These are phyloP conservation scores for Portunus trituberculatus DNA, from an alignment of 1,140 invertebrate species.

Conservation along the genomic window DNA sequence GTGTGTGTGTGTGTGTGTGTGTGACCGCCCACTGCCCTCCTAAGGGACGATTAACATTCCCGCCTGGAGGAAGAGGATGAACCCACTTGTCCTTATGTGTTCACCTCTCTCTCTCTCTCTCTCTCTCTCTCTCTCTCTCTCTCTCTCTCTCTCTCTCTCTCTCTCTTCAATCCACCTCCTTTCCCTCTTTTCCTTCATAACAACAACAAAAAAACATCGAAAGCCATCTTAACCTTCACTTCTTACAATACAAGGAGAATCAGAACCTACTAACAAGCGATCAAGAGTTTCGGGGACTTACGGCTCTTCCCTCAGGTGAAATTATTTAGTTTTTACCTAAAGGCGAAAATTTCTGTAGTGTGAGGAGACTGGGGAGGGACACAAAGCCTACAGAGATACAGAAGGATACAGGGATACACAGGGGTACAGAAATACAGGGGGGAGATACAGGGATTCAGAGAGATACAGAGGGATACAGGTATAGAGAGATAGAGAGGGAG, in stretches of 20 bases:
- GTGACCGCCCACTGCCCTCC: background rate
- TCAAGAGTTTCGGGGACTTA: no score
- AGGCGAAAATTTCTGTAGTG: no score
- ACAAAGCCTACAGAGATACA: no score
- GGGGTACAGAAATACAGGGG: no score
- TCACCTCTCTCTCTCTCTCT: slow-evolving; percentile 44
- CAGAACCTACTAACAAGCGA: no score
- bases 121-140: slow-evolving; percentile 50
- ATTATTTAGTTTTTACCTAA: no score
- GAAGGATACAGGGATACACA: background rate
- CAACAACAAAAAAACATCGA: no score
- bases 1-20: slow-evolving; percentile 37
- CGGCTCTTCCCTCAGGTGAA: no score
- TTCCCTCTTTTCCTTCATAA: background rate
- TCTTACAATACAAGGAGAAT: no score
- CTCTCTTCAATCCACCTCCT: slow-evolving; percentile 15
- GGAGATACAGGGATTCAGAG: background rate
- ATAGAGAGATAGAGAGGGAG: background rate
- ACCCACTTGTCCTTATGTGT: background rate
- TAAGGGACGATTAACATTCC: background rate
- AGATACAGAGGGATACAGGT: no score
- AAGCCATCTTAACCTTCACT: no score
- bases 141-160: slow-evolving; percentile 50
- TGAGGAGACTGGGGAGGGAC: no score
- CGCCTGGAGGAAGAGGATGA: background rate